Conservation (phyloP, 2,113 vertebrate species). For the Vidua macroura region DNA sequence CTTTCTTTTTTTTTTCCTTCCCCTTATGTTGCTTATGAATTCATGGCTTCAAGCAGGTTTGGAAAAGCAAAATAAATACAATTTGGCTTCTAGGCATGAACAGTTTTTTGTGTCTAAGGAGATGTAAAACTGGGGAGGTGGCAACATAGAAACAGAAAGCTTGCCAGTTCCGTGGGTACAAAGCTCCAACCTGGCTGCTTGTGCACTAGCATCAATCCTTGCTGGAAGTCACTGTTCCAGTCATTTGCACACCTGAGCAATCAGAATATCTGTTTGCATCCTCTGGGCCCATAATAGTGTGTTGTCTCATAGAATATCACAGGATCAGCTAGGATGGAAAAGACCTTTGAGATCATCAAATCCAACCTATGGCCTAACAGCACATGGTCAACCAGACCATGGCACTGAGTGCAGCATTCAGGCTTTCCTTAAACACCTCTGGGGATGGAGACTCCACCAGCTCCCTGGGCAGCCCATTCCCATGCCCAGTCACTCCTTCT, state of each 20-base stretch:
- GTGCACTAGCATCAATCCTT: not conserved
- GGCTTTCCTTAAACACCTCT: not conserved
- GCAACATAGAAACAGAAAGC: not conserved
- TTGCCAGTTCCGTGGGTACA: not conserved
- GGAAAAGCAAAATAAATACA: not conserved
- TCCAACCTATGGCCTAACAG: not conserved
- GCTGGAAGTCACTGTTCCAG: not conserved
- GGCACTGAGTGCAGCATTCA: not conserved
- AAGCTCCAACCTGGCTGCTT: not conserved
- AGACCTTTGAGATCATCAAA: not conserved
- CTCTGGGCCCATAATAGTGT: not conserved
- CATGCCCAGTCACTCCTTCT: not conserved
- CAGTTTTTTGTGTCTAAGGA: not conserved
- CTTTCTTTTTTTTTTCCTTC: rapidly evolving
- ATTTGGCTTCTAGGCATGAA: not conserved
- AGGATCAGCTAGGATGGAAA: not conserved
- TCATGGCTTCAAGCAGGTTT: not conserved
- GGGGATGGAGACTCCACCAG: not conserved
- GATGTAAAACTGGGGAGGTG: not conserved
- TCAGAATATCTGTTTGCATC: not conserved
- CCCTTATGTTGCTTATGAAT: not conserved
- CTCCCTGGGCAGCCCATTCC: not conserved
- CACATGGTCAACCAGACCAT: not conserved
- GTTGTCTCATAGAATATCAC: not conserved
- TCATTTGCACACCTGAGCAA: not conserved